phyloP scores from a whole-genome alignment of 37 sponge, comb jelly and placozoan genomes.

The Beroe ovata region DNA sequence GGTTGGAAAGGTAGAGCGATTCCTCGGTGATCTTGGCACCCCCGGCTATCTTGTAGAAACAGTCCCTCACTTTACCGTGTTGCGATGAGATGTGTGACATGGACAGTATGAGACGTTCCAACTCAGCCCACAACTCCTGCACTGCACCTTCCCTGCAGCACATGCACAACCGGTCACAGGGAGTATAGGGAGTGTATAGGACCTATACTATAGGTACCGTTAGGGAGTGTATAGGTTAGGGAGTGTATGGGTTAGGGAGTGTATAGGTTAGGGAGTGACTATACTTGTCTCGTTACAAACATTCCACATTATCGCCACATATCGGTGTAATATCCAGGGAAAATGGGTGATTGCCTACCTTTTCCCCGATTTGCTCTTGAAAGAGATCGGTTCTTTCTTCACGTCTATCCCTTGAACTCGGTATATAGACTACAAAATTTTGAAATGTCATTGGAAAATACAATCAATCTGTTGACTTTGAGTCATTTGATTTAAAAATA shows the following conservation, averaged over 20 bases:
- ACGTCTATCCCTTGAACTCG: conserved; percentile 58
- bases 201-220: too few species aligned
- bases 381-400: conserved; percentile 55
- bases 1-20: conserved; percentile 3
- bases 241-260: too few species aligned
- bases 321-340: too few species aligned
- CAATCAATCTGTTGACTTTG: too few species aligned
- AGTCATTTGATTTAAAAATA: too few species aligned
- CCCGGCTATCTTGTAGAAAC: conserved; percentile 51
- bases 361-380: conserved; percentile 61
- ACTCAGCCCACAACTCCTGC: conserved; percentile 52
- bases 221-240: too few species aligned
- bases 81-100: conserved; percentile 58
- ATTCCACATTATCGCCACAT: too few species aligned
- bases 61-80: conserved; percentile 66
- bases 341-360: conserved; percentile 27
- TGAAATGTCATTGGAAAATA: too few species aligned
- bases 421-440: conserved; percentile 63
- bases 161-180: too few species aligned
- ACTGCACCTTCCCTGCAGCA: conserved; percentile 46
- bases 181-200: too few species aligned
- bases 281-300: too few species aligned
- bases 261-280: too few species aligned
- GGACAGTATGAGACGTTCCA: conserved; percentile 52
- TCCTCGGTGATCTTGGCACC: not conserved